These are phyloP conservation scores for Trichonephila clavipes DNA, from an alignment of 1,140 invertebrate species.

Conservation along the genomic window DNA sequence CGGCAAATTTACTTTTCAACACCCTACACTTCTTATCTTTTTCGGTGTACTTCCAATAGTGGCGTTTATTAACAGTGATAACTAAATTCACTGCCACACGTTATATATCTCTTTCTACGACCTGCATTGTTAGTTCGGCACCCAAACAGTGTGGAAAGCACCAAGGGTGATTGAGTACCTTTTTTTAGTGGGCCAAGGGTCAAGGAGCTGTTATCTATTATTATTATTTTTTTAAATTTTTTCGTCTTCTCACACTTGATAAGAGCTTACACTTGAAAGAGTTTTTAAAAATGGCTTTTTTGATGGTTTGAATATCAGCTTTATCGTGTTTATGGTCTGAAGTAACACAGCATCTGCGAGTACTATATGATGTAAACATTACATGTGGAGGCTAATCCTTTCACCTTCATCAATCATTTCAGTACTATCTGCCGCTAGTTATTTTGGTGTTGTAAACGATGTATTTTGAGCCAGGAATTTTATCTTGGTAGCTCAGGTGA, in stretches of 20 bases:
- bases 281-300: background rate
- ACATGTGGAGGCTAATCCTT: background rate
- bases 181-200: background rate
- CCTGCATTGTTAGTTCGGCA: background rate
- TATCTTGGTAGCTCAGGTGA: no score
- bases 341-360: background rate
- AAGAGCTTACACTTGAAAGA: background rate
- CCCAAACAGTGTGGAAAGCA: background rate
- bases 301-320: background rate
- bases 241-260: slow-evolving; percentile 15
- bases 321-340: background rate
- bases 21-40: background rate
- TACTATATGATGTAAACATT: background rate
- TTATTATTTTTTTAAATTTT: background rate
- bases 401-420: background rate
- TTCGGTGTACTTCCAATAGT: background rate
- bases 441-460: no score
- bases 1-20: background rate
- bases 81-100: background rate
- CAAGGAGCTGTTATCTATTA: background rate
- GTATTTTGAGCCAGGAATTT: no score
- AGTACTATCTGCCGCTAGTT: no score
- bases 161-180: background rate
- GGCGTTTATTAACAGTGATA: slow-evolving; percentile 15
- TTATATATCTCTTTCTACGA: background rate